Evolutionary conservation across 1,140 invertebrate genomes (phyloP).

Genomic region (Pseudomyrmex gracilis): DNA sequence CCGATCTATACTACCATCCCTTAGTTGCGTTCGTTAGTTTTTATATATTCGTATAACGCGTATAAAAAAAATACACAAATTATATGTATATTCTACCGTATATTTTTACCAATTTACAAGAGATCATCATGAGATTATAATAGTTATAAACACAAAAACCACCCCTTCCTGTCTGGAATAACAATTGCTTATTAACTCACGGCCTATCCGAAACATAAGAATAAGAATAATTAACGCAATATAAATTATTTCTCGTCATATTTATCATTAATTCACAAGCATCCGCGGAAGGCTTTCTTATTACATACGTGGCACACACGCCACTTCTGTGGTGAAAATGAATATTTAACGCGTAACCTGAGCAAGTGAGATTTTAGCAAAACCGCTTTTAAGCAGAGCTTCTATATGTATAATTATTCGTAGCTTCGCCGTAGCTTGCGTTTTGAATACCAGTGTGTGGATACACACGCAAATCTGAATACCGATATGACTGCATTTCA

Average conservation of each 20-base stretch:
- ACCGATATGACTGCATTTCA: conserved; percentile 17
- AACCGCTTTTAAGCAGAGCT: conserved; percentile 4
- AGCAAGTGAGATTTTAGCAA: conserved; percentile 23
- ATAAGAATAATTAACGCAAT: conserved; percentile 9
- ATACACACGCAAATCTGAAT: conserved; percentile 11
- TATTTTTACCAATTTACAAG: background rate
- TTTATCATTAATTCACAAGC: conserved; percentile 6
- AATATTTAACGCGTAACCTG: conserved; percentile 30
- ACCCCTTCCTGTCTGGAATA: background rate
- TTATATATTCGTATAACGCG: background rate
- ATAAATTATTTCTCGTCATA: background rate
- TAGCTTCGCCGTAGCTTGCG: background rate
- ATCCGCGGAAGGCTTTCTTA: background rate
- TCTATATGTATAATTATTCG: conserved; percentile 26
- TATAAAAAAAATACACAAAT: too few relatives aligned
- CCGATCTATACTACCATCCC: background rate
- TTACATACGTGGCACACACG: background rate
- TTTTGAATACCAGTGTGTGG: conserved; percentile 1
- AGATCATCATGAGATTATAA: background rate
- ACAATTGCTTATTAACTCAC: background rate
- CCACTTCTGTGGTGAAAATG: background rate
- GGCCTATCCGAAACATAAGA: background rate
- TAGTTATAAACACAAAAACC: background rate
- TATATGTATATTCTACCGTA: too few relatives aligned
- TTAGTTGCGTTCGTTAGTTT: background rate